A percentile compares a stretch with the other conserved stretches of the same genome.
phyloP scores from a whole-genome alignment of 2,113 vertebrate genomes.

The Trichechus manatus region DNA sequence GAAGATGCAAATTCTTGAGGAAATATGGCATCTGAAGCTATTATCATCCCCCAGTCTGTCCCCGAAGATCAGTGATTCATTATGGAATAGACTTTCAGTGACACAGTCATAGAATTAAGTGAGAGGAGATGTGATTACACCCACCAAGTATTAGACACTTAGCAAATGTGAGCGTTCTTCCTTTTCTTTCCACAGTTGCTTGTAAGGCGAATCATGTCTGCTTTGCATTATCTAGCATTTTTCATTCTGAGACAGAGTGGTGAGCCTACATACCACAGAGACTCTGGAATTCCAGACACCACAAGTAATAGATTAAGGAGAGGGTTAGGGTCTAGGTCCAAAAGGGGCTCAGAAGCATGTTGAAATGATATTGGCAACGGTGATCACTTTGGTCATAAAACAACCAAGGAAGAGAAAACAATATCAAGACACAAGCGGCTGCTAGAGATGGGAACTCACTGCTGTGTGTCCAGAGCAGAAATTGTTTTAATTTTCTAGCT shows the following conservation, averaged over 20 bases:
- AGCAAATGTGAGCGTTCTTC: neutral
- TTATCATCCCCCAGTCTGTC: neutral
- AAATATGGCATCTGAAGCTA: neutral
- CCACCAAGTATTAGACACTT: fast-evolving
- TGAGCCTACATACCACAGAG: fast-evolving
- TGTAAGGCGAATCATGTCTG: neutral
- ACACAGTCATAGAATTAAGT: neutral
- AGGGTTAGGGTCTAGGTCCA: no score
- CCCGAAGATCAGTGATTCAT: neutral
- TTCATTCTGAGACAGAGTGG: neutral
- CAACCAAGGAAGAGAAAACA: neutral
- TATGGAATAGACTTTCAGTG: neutral
- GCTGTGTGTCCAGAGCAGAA: neutral
- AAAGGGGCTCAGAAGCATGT: neutral
- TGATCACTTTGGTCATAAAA: neutral
- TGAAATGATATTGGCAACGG: neutral
- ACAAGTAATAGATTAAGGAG: neutral
- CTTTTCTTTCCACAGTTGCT: neutral
- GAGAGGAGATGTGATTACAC: neutral
- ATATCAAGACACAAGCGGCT: neutral
- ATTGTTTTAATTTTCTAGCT: neutral
- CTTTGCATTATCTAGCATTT: neutral
- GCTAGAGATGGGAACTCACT: neutral
- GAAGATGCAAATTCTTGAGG: neutral
- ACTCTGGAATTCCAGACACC: no score